Conservation (phyloP, 1,140 invertebrate genomes). For the Adoxophyes honmai region DNA sequence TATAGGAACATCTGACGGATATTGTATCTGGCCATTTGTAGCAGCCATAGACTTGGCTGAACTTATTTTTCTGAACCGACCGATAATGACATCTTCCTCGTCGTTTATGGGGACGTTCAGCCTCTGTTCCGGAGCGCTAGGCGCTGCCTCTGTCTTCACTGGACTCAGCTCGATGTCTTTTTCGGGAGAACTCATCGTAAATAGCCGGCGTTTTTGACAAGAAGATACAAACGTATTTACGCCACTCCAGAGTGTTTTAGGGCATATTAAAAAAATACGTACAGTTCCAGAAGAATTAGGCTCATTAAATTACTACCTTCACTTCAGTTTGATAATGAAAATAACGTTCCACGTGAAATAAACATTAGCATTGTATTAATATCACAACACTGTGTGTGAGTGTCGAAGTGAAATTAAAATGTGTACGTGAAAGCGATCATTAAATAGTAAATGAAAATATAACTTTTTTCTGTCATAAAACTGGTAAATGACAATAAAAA, state of each 20-base stretch:
- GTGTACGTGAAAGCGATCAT: no score
- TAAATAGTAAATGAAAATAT: neutral
- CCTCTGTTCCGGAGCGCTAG: constrained; percentile 27
- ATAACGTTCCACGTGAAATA: neutral
- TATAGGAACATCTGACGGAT: constrained; percentile 50
- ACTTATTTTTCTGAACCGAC: constrained; percentile 73
- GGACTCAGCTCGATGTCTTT: constrained; percentile 67
- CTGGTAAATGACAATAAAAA: neutral
- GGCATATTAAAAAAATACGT: neutral
- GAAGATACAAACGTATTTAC: neutral
- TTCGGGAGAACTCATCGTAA: constrained; percentile 50
- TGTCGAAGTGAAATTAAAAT: no score
- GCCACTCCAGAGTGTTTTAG: neutral
- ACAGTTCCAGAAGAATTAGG: neutral
- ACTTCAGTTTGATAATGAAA: neutral
- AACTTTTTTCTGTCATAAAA: constrained; percentile 12
- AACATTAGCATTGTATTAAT: neutral
- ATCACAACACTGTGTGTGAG: neutral
- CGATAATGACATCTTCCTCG: constrained; percentile 73
- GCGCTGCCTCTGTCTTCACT: constrained; percentile 37
- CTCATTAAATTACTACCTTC: neutral
- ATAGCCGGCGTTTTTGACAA: constrained; percentile 1
- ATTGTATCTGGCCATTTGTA: constrained; percentile 69
- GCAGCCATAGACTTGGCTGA: constrained; percentile 76
- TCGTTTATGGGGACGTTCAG: constrained; percentile 43